Base-by-base conservation (phyloP, 2,888 invertebrate species). In the Tetranychus truncatus region DNA sequence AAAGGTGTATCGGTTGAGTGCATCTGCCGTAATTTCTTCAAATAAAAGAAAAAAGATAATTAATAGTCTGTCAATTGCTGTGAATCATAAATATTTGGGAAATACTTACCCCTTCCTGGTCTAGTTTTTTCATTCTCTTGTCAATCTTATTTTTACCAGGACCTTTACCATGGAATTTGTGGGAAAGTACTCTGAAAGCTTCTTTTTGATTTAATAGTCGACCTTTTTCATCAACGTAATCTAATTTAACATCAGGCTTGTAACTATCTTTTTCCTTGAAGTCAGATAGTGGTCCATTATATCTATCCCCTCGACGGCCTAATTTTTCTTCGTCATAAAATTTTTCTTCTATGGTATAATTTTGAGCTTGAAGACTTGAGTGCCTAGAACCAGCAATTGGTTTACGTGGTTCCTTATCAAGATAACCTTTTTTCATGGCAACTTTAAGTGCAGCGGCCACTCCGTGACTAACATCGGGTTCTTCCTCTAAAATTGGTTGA, bases 121-220 rank as follows among this genome's bases (percentile, higher is more conserved):
- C 91, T 78, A 88, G 86, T 84, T 97, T 95, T 84, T 95, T 94
- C 84, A 92, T 88, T 78, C 96, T 87, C 82, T 99, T 99, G 84
- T 99, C 97, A 80, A 88, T 87, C 85, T 99, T 99, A 85, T 95
- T 96, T 84, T 99, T 99, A 75, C 99, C 97, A 24, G 97, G 95
- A 1, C 95, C 95, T 85, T 99, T 97, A 74, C 99, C 99, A 85
- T 99, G 99, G 85, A 99, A 99, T 85, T 96, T 95, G 84, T 96
- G 97, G 44, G 94, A 95, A 75, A 97, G 86, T 77, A 83, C 83
- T 67, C 86, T 80, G 85, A 96, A 97, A 73, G 99, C 97, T 85
- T 99, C 97, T 84, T 99, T 99, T 76, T 91, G 89, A 81, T 90
- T 91, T 77, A 99, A 87, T 80, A 91, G 87, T 75, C 92, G 89